Conservation (phyloP, 1,140 invertebrate species). For the Andricus grossulariae region DNA sequence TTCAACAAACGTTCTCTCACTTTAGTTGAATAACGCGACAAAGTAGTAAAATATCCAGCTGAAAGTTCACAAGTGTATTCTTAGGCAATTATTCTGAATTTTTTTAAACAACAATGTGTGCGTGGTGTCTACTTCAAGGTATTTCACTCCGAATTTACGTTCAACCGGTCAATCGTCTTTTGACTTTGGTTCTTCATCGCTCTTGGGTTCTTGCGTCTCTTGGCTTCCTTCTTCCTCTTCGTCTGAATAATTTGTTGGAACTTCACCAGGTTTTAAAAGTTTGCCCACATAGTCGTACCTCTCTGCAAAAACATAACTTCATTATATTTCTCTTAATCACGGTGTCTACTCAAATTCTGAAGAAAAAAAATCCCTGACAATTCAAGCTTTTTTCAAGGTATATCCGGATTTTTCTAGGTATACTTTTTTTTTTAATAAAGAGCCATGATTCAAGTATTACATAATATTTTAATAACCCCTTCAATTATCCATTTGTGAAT, state of each 20-base stretch:
- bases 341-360: too few species aligned
- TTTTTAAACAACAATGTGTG: constrained; percentile 62
- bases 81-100: constrained; percentile 53
- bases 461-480: too few species aligned
- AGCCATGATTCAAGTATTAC: too few species aligned
- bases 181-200: constrained; percentile 60
- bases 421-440: too few species aligned
- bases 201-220: constrained; percentile 70
- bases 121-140: constrained; percentile 56
- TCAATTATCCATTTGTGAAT: too few species aligned
- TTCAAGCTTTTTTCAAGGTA: too few species aligned
- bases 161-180: constrained; percentile 71
- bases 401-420: too few species aligned
- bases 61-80: constrained; percentile 54
- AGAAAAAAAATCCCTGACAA: too few species aligned
- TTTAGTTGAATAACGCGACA: constrained; percentile 52
- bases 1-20: constrained; percentile 58
- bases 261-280: constrained; percentile 93
- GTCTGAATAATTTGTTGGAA: constrained; percentile 93
- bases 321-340: too few species aligned
- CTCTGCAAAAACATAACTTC: constrained; percentile 80
- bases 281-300: constrained; percentile 96
- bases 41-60: constrained; percentile 56
- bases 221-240: constrained; percentile 85
- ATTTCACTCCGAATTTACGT: constrained; percentile 48